phyloP scores from a whole-genome alignment of 2,888 invertebrate genomes.

The Hemaris fuciformis region DNA sequence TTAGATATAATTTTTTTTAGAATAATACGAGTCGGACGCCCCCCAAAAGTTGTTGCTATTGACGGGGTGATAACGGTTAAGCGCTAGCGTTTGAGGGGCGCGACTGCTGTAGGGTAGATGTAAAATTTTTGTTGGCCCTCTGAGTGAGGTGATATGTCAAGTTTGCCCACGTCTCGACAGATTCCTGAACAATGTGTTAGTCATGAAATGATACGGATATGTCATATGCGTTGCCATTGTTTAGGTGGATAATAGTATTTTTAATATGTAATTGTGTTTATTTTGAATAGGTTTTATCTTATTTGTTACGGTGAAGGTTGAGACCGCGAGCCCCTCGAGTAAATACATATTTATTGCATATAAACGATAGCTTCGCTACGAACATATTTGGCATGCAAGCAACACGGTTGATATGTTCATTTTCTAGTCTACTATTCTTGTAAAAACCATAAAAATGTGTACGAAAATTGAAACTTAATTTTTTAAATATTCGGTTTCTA shows the following conservation, averaged over 20 bases:
- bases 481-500: slow-evolving; percentile 78
- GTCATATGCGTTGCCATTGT: slow-evolving; percentile 77
- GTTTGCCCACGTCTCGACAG: neutral
- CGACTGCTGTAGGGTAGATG: neutral
- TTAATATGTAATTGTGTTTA: slow-evolving; percentile 45
- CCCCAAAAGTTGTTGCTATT: neutral
- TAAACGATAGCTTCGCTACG: slow-evolving; percentile 10
- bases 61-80: neutral
- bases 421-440: slow-evolving; percentile 79
- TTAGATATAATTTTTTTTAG: slow-evolving; percentile 50
- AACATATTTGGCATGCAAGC: slow-evolving; percentile 30
- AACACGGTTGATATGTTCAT: slow-evolving; percentile 72
- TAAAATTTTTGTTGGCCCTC: slow-evolving; percentile 7
- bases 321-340: slow-evolving; percentile 22
- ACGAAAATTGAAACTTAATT: slow-evolving; percentile 71
- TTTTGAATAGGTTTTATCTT: slow-evolving; percentile 56
- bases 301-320: slow-evolving; percentile 50
- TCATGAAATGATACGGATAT: slow-evolving; percentile 63
- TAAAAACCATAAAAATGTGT: slow-evolving; percentile 72
- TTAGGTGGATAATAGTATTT: slow-evolving; percentile 61
- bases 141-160: neutral
- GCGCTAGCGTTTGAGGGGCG: neutral
- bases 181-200: slow-evolving; percentile 64
- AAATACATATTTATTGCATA: slow-evolving; percentile 13
- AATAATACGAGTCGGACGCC: neutral